These are phyloP conservation scores for Rhinolophus ferrumequinum DNA, from an alignment of 2,113 vertebrate species.

Conservation along the genomic window DNA sequence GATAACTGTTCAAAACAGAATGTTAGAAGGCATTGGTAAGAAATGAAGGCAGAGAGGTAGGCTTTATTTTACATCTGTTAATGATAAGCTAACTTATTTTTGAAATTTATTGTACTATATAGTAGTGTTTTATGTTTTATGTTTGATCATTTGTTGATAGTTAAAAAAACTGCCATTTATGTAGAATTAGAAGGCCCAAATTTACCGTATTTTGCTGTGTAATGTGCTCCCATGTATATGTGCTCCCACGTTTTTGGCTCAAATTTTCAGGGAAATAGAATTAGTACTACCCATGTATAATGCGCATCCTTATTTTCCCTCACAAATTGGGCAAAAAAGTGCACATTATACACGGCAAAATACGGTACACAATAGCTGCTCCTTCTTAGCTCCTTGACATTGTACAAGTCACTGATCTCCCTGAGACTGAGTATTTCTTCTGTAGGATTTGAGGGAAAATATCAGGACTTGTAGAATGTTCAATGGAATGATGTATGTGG, in stretches of 20 bases:
- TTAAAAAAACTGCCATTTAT: neutral
- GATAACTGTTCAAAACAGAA: neutral
- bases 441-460: constrained; percentile 22
- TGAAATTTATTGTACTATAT: neutral
- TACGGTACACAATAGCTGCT: neutral
- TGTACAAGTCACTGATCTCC: neutral
- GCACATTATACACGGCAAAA: no score
- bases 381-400: neutral
- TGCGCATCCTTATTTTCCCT: no score
- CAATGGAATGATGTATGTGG: neutral
- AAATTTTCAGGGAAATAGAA: no score
- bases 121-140: neutral
- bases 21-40: neutral
- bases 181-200: neutral
- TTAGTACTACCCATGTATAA: no score
- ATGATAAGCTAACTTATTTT: constrained; percentile 14
- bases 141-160: neutral
- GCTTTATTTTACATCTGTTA: constrained; percentile 9
- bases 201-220: neutral
- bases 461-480: neutral
- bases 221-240: no score
- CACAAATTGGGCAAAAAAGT: no score
- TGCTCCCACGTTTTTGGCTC: no score
- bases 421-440: neutral
- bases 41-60: neutral